Evolutionary conservation across 2,888 invertebrate species (phyloP), one percentile per base, ranked within the genome.

Genomic region (Heteromyza rotundicornis): DNA sequence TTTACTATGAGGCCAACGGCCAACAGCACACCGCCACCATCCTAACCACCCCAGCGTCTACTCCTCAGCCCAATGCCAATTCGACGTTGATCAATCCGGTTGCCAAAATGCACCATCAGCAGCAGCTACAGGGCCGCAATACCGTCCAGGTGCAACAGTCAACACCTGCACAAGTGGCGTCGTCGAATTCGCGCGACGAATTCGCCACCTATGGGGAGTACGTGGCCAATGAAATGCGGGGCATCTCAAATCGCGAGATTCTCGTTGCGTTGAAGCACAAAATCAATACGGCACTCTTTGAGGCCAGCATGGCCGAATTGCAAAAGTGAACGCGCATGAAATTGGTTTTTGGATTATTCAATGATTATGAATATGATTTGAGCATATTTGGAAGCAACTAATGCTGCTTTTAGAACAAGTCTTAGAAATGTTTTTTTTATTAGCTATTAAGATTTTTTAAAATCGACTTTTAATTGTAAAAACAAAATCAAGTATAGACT

Each of bases 181-280:
- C 27, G 66, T 36, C 81, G 20, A 16, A 66, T 22, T 47, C 55
- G 16, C 76, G 87, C 63, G 87, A 88, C 70, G 87, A 88, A 64
- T 87, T 85, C 70, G 77, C 85, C 10, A 86, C 87, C 0, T 88
- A 87, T 57, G 87, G 88, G 7, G 88, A 88, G 78, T 87, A 87
- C 65, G 81, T 88, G 58, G 87, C 87, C 1, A 87, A 87, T 71
- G 87, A 87, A 73, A 79, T 87, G 68, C 80, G 88, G 5, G 86
- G 86, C 36, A 79, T 87, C 17, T 85, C 84, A 74, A 87, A 85
- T 19, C 84, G 87, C 51, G 87, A 87, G 69, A 85, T 87, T 62
- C 74, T 87, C 12, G 75, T 87, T 3, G 82, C 87, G 2, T 84
- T 87, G 0, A 87, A 87, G 71, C 87, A 87, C 71, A 87, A 87